Evolutionary conservation across 2,113 vertebrate species (phyloP), one percentile per base, ranked within the genome.

Genomic region (Eulacestoma nigropectus): DNA sequence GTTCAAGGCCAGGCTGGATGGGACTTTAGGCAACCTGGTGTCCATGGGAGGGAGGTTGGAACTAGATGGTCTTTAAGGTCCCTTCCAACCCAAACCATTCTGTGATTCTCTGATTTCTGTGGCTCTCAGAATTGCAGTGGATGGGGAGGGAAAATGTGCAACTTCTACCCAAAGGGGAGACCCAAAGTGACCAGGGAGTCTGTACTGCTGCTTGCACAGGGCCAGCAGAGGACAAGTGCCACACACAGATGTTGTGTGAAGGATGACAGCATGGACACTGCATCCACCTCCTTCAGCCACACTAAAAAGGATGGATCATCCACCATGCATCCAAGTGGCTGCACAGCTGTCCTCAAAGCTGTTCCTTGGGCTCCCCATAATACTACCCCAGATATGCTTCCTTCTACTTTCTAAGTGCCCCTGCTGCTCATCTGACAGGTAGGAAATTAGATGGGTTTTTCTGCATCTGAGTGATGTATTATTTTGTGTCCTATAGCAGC

Each of bases 311-410:
- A 11, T 30, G 32, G 21, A 29, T 87, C 37, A 14, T 30, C 60
- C 52, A 47, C 49, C 9, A 4, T 27, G 56, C 7, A 42, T 12
- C 19, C 55, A 35, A 30, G 21, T 21, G 42, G 22, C 29, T 52
- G 32, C 25, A 29, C 46, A 56, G 7, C 50, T 27, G 16, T 17
- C 46, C n/a, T 62, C 30, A 4, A 35, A 44, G 33, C 13, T 33
- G 7, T 55, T n/a, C 17, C 32, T 16, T 50, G n/a, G 19, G 23
- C 18, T 59, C 42, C 20, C 47, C 15, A 1, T 11, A 15, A 20
- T 9, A 9, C 4, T 39, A 16, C 5, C 52, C 5, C 0, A 15
- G 10, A 5, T 3, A 3, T 3, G 5, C 7, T 53, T 47, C 39
- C 32, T 63, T 39, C 35, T 57, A 10, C 21, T 52, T 46, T 30